Base-by-base conservation (phyloP, 2,888 invertebrate species). In the Drosophila kambysellisi region DNA sequence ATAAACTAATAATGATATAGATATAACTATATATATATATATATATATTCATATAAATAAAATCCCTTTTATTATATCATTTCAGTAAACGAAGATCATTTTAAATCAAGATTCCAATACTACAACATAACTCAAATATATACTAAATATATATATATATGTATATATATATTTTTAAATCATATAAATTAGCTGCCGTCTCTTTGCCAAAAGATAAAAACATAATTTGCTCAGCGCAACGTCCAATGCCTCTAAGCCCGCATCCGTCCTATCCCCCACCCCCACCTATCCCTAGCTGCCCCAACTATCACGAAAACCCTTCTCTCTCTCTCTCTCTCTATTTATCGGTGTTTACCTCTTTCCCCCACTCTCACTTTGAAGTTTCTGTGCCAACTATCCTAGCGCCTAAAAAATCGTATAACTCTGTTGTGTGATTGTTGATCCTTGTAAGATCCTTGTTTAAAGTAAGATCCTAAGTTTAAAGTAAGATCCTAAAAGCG, bases 121-220 rank as follows among this genome's bases (percentile, higher is more conserved):
- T 56, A 64, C 57, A 62, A 70, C 48, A 60, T 57, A 60, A 60
- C 33, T 56, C 37, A 52, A 59, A 56, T 62, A 63, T 58, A 53
- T 60, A 39, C 43, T 54, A 50, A 50, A 37, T 58, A 39, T 65
- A 37, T 33, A 51, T 39, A 59, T 52, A 57, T 57, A 29, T 48
- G 53, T 50, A 30, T 35, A 59, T 43, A 51, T 53, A 62, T 46
- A 29, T 46, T 57, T 62, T 43, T 20, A 66, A 60, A 48, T 67
- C 50, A 74, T 64, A 70, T 67, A 88, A 70, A 70, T 81, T 87
- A 81, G 87, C 78, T 89, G 87, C 83, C 78, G 72, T 80, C 29
- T 50, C 29, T 20, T 61, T 63, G 64, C 67, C 66, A 58, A 63
- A 80, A 82, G 73, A 70, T 74, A 70, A 82, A 74, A 75, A 77